Evolutionary conservation across 2,888 invertebrate genomes (phyloP).

Genomic region (Melipona beecheii): DNA sequence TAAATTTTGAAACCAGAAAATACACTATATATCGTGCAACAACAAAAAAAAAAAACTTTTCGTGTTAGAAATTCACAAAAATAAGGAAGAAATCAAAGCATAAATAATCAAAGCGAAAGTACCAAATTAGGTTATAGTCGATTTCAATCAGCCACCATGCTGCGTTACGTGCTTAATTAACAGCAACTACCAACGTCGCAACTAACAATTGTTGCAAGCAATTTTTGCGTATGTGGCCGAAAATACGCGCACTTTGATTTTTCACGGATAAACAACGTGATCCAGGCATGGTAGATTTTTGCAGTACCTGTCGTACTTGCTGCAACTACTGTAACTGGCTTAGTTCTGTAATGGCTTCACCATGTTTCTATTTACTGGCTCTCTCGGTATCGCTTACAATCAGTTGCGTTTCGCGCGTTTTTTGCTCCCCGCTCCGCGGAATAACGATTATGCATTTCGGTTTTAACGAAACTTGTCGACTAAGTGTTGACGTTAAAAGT

Average conservation of each 20-base stretch:
- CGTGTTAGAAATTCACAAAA: too few species aligned
- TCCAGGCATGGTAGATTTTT: slow-evolving; percentile 4
- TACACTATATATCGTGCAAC: too few species aligned
- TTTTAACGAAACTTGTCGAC: background rate
- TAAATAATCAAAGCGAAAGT: too few species aligned
- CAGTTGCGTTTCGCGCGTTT: slow-evolving; percentile 6
- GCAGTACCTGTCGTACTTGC: slow-evolving; percentile 4
- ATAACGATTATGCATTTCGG: slow-evolving; percentile 1
- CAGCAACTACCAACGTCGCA: too few species aligned
- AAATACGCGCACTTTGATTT: slow-evolving; percentile 1
- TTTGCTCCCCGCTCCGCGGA: background rate
- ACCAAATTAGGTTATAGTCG: too few species aligned
- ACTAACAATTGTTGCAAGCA: too few species aligned
- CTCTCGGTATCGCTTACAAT: slow-evolving; percentile 8
- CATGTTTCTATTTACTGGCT: slow-evolving; percentile 21
- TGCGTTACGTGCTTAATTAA: too few species aligned
- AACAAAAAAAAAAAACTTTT: too few species aligned
- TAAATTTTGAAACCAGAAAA: too few species aligned
- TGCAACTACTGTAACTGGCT: slow-evolving; percentile 29
- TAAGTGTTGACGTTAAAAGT: slow-evolving; percentile 20
- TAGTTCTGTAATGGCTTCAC: slow-evolving; percentile 20
- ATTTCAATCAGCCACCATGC: too few species aligned
- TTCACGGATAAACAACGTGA: slow-evolving; percentile 14
- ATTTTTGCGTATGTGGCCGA: too few species aligned
- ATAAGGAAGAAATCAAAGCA: too few species aligned